Evolutionary conservation across 2,888 invertebrate genomes (phyloP), one percentile per base, ranked within the genome.

Genomic region (Thelaira solivaga): DNA sequence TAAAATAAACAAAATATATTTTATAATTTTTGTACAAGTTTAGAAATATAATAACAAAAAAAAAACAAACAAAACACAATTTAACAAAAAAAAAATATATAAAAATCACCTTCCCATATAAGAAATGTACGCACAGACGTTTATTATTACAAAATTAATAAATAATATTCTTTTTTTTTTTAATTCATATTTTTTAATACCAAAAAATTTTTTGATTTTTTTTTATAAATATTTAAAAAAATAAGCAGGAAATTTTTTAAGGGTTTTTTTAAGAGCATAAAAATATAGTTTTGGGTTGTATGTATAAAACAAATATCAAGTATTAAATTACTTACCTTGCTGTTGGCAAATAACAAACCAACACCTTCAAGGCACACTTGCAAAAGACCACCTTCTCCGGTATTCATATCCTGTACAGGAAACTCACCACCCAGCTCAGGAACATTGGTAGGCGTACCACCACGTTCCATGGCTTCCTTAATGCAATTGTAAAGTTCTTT

Each of bases 361-460:
- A 99, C 98, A 87, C 99, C 99, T 90, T 99, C 99, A 93, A 99
- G 97, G 93, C 99, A 98, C 89, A 99, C 98, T 92, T 96, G 96
- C 84, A 99, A 93, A 71, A 99, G 92, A 1, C 99, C 99, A 77
- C 99, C 99, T 90, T 99, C 98, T 57, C 98, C 98, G 8, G 97
- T 96, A 84, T 94, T 94, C 92, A 99, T 94, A 90, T 99, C 99
- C 89, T 98, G 98, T 34, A 99, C 96, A 4, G 99, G 99, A 90
- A 99, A 99, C 90, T 99, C 99, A 2, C 99, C 99, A 11, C 96
- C 96, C 57, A 89, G 73, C 81, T 89, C 89, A 53, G 89, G 89
- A 34, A 89, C 87, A 85, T 89, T 88, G 31, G 88, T 87, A 51
- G 89, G 89, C 59, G 94, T 92, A 0, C 95, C 94, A 65, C 95